phyloP scores from a whole-genome alignment of 2,113 vertebrate genomes.

The Microtus pennsylvanicus region DNA sequence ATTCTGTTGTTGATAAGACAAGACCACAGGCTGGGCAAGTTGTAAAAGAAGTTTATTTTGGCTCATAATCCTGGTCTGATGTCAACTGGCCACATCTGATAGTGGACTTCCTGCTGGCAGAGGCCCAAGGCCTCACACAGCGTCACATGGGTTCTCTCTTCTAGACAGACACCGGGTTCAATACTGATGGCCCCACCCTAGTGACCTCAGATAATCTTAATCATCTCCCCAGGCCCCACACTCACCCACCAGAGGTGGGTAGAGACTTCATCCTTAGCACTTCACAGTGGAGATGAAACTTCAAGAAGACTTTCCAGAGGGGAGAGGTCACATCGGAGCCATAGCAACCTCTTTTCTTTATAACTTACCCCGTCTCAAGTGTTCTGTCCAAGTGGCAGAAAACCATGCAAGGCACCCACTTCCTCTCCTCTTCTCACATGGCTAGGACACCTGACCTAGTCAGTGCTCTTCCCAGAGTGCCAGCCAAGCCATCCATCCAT shows the following conservation, averaged over 20 bases:
- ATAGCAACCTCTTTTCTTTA: background rate
- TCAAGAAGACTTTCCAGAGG: background rate
- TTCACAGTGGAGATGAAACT: background rate
- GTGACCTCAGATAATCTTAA: background rate
- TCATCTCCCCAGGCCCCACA: too few relatives aligned
- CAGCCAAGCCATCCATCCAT: background rate
- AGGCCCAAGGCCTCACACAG: background rate
- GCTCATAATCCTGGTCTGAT: background rate
- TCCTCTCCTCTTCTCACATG: rapidly evolving
- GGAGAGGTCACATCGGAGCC: background rate
- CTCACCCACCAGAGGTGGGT: background rate
- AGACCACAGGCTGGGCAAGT: background rate
- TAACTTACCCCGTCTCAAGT: background rate
- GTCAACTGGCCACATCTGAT: background rate
- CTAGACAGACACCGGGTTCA: background rate
- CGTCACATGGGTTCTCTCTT: background rate
- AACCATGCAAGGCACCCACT: background rate
- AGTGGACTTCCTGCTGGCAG: background rate
- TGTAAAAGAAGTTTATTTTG: slow-evolving; percentile 27
- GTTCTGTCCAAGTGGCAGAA: background rate
- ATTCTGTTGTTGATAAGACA: background rate
- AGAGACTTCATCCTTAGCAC: background rate
- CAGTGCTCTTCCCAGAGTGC: background rate
- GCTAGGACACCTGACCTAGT: too few relatives aligned
- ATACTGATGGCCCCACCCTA: background rate